Percentiles rank a stretch among this genome's conserved stretches.
Evolutionary conservation across 2,888 invertebrate species (phyloP).

Genomic region (Taenaris catops): DNA sequence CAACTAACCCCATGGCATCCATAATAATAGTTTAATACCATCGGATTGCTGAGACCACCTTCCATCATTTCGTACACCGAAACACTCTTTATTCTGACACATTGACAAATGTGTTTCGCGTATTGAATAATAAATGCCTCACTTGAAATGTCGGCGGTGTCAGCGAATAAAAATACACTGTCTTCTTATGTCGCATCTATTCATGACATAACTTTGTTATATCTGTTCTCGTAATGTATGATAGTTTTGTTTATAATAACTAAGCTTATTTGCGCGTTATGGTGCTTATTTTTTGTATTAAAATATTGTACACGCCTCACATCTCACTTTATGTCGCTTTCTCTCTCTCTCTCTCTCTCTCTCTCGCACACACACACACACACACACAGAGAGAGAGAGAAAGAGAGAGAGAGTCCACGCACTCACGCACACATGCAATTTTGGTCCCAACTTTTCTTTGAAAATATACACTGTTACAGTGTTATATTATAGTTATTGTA

Average conservation of each 20-base stretch:
- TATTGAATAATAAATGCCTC: slow-evolving; percentile 51
- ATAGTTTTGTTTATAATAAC: not conserved
- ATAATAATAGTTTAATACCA: slow-evolving; percentile 36
- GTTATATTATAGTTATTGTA: too few species aligned
- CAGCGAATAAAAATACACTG: slow-evolving; percentile 35
- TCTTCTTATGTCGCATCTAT: slow-evolving; percentile 6
- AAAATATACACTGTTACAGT: too few species aligned
- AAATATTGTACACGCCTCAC: too few species aligned
- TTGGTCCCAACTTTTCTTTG: too few species aligned
- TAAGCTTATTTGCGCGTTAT: too few species aligned
- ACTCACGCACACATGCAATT: too few species aligned
- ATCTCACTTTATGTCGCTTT: too few species aligned
- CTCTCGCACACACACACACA: too few species aligned
- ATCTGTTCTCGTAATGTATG: slow-evolving; percentile 5
- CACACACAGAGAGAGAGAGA: too few species aligned
- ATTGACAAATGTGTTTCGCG: slow-evolving; percentile 46
- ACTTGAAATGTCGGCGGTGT: slow-evolving; percentile 10
- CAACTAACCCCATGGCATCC: slow-evolving; percentile 48
- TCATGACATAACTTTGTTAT: slow-evolving; percentile 6
- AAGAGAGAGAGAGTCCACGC: too few species aligned
- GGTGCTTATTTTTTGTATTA: too few species aligned
- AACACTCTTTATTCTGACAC: slow-evolving; percentile 43
- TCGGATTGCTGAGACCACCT: slow-evolving; percentile 36
- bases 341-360: slow-evolving; percentile 2
- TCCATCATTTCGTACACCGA: slow-evolving; percentile 34